Conservation (phyloP, 2,888 invertebrate species). For the Caenorhabditis sp. region DNA sequence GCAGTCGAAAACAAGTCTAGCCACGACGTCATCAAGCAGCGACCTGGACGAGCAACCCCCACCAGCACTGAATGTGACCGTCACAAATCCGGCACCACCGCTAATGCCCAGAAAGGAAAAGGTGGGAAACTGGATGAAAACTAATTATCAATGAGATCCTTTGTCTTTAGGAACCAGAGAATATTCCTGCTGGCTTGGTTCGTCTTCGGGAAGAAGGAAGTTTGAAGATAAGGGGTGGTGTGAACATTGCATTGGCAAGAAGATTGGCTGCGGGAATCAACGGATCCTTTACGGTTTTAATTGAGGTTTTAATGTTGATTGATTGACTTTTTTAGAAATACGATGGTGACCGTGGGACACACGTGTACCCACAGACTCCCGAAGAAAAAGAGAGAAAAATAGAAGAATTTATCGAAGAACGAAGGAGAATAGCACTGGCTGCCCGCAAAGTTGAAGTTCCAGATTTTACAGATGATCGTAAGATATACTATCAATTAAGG, state of each 20-base stretch:
- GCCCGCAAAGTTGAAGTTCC: conserved; percentile 32
- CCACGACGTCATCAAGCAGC: conserved; percentile 51
- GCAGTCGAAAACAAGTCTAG: conserved; percentile 39
- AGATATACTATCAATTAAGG: too few species aligned
- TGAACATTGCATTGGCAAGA: conserved; percentile 54
- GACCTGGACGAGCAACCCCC: conserved; percentile 61
- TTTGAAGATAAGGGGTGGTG: conserved; percentile 66
- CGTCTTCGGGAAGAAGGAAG: conserved; percentile 60
- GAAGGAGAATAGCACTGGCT: conserved; percentile 9
- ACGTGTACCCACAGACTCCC: conserved; percentile 53
- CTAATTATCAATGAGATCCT: neutral
- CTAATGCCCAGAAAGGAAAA: conserved; percentile 34
- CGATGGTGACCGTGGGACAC: conserved; percentile 66
- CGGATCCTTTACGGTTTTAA: conserved; percentile 64
- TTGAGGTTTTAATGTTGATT: neutral
- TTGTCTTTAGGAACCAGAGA: conserved; percentile 13
- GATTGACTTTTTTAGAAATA: conserved; percentile 57
- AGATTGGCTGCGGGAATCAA: conserved; percentile 61
- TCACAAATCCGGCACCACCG: conserved; percentile 41
- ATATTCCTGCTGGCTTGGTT: conserved; percentile 64
- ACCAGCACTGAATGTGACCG: conserved; percentile 59
- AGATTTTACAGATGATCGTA: conserved; percentile 48
- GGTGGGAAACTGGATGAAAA: neutral
- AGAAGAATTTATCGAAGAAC: conserved; percentile 46
- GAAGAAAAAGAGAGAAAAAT: conserved; percentile 51